These are phyloP conservation scores for Dendrocincla fuliginosa DNA, from an alignment of 2,797 vertebrate species.

Conservation along the genomic window DNA sequence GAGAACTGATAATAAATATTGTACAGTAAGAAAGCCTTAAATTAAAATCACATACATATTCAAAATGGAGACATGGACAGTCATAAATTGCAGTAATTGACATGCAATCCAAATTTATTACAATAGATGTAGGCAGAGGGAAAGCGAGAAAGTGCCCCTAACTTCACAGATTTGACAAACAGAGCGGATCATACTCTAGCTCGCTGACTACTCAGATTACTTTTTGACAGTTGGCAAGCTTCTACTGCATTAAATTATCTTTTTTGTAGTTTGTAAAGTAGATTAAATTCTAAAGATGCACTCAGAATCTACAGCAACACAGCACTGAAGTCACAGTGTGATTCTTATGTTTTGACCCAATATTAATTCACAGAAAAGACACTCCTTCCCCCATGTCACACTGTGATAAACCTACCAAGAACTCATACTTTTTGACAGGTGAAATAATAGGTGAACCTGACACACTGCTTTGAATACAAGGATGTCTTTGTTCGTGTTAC, in stretches of 20 bases:
- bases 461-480: not conserved
- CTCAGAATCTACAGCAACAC: not conserved
- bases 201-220: slow-evolving; percentile 45
- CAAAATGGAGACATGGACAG: slow-evolving; percentile 50
- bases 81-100: slow-evolving; percentile 77
- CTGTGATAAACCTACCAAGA: not conserved
- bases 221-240: slow-evolving; percentile 13
- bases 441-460: not conserved
- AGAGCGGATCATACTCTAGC: not conserved
- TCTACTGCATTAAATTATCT: not conserved
- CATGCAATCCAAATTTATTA: slow-evolving; percentile 74
- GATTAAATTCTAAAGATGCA: not conserved
- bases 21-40: slow-evolving; percentile 63
- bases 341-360: not conserved
- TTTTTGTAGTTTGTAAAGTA: not conserved
- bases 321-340: not conserved
- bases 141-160: slow-evolving; percentile 36
- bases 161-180: slow-evolving; percentile 68
- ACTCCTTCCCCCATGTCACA: fast-evolving
- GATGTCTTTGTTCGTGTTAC: not conserved
- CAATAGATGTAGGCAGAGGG: slow-evolving; percentile 47
- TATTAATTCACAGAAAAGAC: not conserved
- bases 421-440: not conserved
- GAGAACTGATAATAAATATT: slow-evolving; percentile 67
- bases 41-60: slow-evolving; percentile 74